These are phyloP conservation scores for Apamea sordens DNA, from an alignment of 2,888 invertebrate species.

Conservation along the genomic window DNA sequence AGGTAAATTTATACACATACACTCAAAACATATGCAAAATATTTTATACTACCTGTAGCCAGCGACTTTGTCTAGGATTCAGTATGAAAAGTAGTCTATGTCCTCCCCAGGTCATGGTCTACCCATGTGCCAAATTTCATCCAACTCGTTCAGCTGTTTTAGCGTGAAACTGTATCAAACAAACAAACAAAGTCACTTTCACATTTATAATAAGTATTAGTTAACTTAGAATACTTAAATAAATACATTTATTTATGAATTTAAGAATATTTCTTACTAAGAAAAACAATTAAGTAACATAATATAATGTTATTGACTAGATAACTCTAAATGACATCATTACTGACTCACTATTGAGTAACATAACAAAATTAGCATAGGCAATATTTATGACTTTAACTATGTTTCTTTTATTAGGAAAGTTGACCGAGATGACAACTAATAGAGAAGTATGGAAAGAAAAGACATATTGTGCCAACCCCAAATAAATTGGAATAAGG, in stretches of 20 bases:
- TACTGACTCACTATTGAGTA: constrained; percentile 48
- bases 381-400: constrained; percentile 29
- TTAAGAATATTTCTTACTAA: constrained; percentile 1
- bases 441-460: not conserved
- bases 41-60: not conserved
- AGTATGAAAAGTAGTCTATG: not conserved
- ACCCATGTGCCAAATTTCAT: not conserved
- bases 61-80: not conserved
- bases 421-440: not conserved
- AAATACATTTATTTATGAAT: not conserved
- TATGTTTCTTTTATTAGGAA: not conserved
- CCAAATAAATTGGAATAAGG: not conserved
- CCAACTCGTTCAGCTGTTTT: no score
- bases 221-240: not conserved
- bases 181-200: no score
- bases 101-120: no score
- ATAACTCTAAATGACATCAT: constrained; percentile 60
- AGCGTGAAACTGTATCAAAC: no score
- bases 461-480: no score
- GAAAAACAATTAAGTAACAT: constrained; percentile 7
- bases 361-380: constrained; percentile 28
- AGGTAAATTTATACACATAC: no score
- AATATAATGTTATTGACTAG: constrained; percentile 28
- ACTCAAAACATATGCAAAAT: not conserved
- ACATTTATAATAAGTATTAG: no score